Base-by-base conservation (phyloP, 2,888 invertebrate species). In the Trachelus iudaicus region DNA sequence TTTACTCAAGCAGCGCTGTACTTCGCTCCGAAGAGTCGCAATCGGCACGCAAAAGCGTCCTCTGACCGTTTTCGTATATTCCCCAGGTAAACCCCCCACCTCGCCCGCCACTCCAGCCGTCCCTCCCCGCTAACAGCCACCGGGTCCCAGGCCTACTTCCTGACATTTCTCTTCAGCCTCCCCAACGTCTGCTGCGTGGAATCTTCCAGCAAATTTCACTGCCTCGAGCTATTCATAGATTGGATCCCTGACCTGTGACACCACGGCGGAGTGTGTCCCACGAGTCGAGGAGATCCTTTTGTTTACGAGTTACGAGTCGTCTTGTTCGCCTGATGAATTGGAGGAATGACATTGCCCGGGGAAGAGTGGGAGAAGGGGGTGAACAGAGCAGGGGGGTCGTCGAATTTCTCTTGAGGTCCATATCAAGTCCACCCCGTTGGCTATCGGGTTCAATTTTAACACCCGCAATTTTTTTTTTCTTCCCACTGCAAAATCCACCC, bases 171-270 rank as follows among this genome's bases (percentile, higher is more conserved):
- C 56, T 9, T 2, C 23, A 23, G 56, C 23, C 56, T 56, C 23
- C 56, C 56, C 56, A 15, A 15, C 56, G 9, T 23, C 56, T 6
- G 23, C 56, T 9, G 56, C 56, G 23, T 23, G 56, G 56, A 56
- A 56, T 56, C 56, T 56, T 56, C 56, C 56, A 56, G 56, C 23
- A 3, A 71, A 31, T 71, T 71, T 71, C 71, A 71, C 71, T 71
- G 71, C 71, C 71, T 11, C 71, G 71, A 71, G 71, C 71, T 34
- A 34, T 71, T 34, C 71, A 34, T 34, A 31, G 71, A 71, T 71
- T 71, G 33, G 71, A 71, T 71, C 71, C 71, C 71, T 71, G 71
- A 71, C 71, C 71, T 71, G 71, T 71, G 71, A 71, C n/a, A 71
- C 71, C 31, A 34, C 23, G 71, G 13, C 56, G 56, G 9, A 71